These are phyloP conservation scores for Eptesicus fuscus DNA, from an alignment of 2,113 vertebrate species.

Conservation along the genomic window DNA sequence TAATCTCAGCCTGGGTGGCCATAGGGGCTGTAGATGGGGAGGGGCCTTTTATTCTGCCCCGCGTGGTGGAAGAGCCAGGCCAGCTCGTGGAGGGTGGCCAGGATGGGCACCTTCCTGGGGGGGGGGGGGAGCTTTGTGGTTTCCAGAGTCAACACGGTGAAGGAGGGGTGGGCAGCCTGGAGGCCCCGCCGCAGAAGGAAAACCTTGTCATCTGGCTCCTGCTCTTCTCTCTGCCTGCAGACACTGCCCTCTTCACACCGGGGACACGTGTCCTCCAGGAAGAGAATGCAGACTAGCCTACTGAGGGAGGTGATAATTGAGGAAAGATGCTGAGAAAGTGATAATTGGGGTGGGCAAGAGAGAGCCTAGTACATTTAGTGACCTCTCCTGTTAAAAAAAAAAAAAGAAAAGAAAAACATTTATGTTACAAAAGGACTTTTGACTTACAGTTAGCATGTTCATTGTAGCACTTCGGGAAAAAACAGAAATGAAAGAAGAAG, in stretches of 20 bases:
- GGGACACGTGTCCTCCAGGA: background rate
- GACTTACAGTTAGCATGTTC: background rate
- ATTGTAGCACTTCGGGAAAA: background rate
- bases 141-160: background rate
- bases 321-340: background rate
- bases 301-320: background rate
- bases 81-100: background rate
- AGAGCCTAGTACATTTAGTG: background rate
- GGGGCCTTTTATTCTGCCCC: background rate
- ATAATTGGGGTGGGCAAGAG: background rate
- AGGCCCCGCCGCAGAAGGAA: background rate
- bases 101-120: background rate
- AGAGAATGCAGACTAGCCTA: background rate
- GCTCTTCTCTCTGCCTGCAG: accelerated
- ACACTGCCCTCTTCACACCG: accelerated
- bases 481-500: background rate
- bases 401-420: background rate
- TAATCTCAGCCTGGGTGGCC: background rate
- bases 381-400: background rate
- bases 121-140: background rate
- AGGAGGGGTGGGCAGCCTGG: background rate
- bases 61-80: background rate
- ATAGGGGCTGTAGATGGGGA: background rate
- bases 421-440: background rate
- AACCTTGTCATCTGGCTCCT: background rate